Conservation (phyloP, 2,113 vertebrate species). For the Grantiella picta region DNA sequence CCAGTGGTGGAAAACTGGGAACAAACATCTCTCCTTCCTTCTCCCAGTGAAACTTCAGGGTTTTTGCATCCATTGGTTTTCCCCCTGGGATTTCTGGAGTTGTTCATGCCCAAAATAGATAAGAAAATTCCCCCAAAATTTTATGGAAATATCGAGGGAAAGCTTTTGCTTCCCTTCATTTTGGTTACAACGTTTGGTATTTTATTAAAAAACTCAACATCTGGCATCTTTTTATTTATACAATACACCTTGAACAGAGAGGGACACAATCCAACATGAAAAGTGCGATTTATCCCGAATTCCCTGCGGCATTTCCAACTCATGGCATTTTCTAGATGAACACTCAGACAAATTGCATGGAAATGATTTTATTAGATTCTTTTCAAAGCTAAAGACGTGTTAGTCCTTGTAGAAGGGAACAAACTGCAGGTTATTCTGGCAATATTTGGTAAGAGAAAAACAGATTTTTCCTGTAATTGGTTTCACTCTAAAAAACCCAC, state of each 20-base stretch:
- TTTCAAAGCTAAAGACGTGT: background rate
- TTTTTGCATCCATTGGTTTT: background rate
- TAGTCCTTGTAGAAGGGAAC: background rate
- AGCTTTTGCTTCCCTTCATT: background rate
- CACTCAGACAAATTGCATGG: background rate
- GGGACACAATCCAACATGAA: background rate
- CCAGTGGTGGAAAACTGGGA: background rate
- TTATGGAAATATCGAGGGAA: background rate
- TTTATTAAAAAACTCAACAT: background rate
- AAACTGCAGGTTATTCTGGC: background rate
- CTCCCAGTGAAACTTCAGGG: background rate
- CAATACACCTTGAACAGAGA: background rate
- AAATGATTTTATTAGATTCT: background rate
- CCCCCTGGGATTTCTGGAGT: background rate
- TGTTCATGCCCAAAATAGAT: background rate
- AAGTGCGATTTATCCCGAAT: background rate
- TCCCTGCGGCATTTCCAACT: background rate
- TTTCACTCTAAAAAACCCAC: background rate
- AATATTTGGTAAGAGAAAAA: background rate
- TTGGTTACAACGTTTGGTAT: background rate
- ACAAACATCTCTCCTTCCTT: background rate
- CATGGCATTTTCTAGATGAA: background rate
- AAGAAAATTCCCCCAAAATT: background rate
- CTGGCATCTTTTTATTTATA: background rate
- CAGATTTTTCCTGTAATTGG: background rate